Base-by-base conservation (phyloP, 30 jellyfish, hydroid and myxozoan species). In the Pseudorhiza aurosa region DNA sequence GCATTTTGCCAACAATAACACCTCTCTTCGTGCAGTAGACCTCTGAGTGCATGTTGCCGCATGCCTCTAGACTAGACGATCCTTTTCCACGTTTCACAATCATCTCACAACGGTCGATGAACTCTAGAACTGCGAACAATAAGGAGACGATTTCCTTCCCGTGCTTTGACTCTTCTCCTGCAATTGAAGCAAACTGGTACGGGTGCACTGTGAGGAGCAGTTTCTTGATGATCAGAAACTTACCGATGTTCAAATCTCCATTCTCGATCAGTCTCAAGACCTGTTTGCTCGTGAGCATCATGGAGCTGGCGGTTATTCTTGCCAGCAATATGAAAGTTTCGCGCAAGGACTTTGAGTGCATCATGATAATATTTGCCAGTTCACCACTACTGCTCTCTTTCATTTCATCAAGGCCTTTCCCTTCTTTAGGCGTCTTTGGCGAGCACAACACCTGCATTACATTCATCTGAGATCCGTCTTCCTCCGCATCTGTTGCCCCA, bases 81-180 rank as follows among this genome's bases (percentile, higher is more conserved):
- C 47, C 26, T 12, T 73, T 39, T 26, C 37, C 72, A n/a, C 53
- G 47, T 45, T 73, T 73, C 58, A 33, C 53, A 32, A 73, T 33
- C 28, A 33, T 55, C 21, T 73, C 75, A 53, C 86, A 73, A 6
- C 86, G 86, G 62, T 73, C 76, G 27, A 73, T 73, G 75, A 73
- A 73, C 46, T 53, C 75, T 31, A 73, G 27, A 22, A 73, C 86
- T 17, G 73, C 63, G 26, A 17, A 45, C 17, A 73, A 21, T 10
- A 57, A 24, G 9, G 51, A 28, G 17, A 43, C 50, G 1, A 43
- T 22, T 68, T 68, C 68, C 28, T 68, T 43, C 22, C 68, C 9
- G 4, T 67, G 82, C 1, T 30, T 49, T 31, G 32, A 19, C 27
- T 11, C 49, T 17, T 30, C 18, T 22, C 43, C 43, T 26, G 49